phyloP scores from a whole-genome alignment of 1,140 invertebrate genomes.

The Euura lappo region DNA sequence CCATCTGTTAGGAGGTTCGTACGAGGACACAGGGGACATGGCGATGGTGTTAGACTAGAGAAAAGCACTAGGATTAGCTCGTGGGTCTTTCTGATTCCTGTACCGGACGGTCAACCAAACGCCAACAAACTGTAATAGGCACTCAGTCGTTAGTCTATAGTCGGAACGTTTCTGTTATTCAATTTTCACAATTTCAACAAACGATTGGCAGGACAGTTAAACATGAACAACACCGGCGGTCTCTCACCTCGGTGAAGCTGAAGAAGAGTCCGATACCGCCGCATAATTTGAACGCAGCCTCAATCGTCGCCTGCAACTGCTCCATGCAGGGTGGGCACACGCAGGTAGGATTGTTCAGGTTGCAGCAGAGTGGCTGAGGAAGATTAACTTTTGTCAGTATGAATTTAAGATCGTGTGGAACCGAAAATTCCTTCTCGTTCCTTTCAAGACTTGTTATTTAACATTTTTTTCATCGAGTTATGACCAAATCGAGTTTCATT shows the following conservation, averaged over 20 bases:
- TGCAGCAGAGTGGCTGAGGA: conserved; percentile 59
- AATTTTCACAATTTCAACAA: no score
- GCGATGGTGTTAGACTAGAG: conserved; percentile 74
- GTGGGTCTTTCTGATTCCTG: conserved; percentile 96
- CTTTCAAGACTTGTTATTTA: no score
- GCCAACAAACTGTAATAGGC: conserved; percentile 88
- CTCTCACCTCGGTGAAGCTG: conserved; percentile 93
- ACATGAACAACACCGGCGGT: conserved; percentile 21
- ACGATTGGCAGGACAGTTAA: not conserved
- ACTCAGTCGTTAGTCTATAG: conserved; percentile 32
- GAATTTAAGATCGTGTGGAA: no score
- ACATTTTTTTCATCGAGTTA: no score
- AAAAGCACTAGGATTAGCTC: conserved; percentile 95
- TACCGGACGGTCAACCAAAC: conserved; percentile 96
- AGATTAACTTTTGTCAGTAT: no score
- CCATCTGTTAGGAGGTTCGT: conserved; percentile 56
- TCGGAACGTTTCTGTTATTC: not conserved
- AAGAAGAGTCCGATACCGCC: conserved; percentile 95
- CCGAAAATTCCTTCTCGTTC: no score
- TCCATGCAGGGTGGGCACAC: conserved; percentile 76
- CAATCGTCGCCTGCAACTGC: conserved; percentile 78
- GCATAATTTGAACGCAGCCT: conserved; percentile 87
- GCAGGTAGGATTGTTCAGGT: conserved; percentile 51
- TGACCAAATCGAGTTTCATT: no score
- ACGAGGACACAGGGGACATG: conserved; percentile 55